Evolutionary conservation across 2,888 invertebrate species (phyloP).

Genomic region (Slavum lentiscoides): DNA sequence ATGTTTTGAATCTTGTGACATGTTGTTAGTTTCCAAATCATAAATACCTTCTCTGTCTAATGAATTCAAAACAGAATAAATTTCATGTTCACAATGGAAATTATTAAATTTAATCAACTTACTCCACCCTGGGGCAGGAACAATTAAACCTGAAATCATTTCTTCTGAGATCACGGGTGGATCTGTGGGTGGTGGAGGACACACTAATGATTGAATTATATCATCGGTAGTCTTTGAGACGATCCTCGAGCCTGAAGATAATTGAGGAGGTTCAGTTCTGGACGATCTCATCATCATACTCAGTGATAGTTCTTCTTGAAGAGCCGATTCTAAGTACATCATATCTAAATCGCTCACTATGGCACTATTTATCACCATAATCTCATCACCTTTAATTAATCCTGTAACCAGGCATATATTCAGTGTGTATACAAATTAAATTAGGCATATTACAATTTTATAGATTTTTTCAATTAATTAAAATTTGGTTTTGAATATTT

Average conservation of each 20-base stretch:
- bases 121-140: conserved; percentile 89
- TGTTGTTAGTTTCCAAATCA: conserved; percentile 45
- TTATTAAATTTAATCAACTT: conserved; percentile 14
- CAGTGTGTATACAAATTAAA: background rate
- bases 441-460: background rate
- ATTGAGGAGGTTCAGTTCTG: conserved; percentile 66
- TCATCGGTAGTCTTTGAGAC: conserved; percentile 81
- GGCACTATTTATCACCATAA: conserved; percentile 97
- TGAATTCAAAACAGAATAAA: background rate
- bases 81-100: background rate
- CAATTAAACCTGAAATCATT: conserved; percentile 94
- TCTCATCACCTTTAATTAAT: conserved; percentile 96
- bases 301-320: conserved; percentile 90
- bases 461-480: background rate
- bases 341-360: conserved; percentile 98
- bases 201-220: conserved; percentile 92
- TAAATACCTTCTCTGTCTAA: conserved; percentile 45
- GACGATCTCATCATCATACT: conserved; percentile 93
- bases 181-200: conserved; percentile 93
- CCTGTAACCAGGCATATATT: conserved; percentile 65
- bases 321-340: conserved; percentile 97
- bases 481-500: too few species aligned
- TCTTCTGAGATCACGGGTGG: conserved; percentile 92
- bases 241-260: conserved; percentile 65
- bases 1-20: conserved; percentile 62